Percentiles rank a stretch among this genome's conserved stretches.
Evolutionary conservation across 2,797 vertebrate species (phyloP).

Genomic region (Argentina silus): DNA sequence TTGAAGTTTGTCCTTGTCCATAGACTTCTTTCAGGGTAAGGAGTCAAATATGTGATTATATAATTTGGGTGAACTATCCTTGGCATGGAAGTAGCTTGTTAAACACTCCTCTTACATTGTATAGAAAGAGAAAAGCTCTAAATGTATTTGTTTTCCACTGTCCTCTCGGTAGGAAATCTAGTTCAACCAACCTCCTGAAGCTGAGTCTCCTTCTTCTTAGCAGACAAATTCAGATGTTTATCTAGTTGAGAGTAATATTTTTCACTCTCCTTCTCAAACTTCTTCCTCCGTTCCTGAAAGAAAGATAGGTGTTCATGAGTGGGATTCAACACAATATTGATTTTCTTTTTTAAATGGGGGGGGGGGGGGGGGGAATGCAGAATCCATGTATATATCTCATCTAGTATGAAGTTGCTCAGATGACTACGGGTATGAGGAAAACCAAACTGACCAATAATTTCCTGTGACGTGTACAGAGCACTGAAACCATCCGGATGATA

Average conservation of each 20-base stretch:
- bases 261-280: slow-evolving; percentile 97
- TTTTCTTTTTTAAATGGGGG: background rate
- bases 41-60: too few species aligned
- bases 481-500: background rate
- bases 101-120: too few species aligned
- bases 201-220: slow-evolving; percentile 95
- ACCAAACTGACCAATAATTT: too few species aligned
- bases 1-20: too few species aligned
- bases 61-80: too few species aligned
- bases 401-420: background rate
- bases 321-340: background rate
- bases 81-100: too few species aligned
- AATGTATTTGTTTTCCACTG: background rate
- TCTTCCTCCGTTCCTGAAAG: slow-evolving; percentile 91
- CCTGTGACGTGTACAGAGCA: background rate
- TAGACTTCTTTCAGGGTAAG: too few species aligned
- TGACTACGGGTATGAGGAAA: background rate
- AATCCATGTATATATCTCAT: background rate
- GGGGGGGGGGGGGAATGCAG: background rate
- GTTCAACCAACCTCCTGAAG: slow-evolving; percentile 86
- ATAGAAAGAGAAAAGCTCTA: too few species aligned
- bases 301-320: slow-evolving; percentile 34
- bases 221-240: slow-evolving; percentile 91
- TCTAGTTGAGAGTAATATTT: slow-evolving; percentile 95
- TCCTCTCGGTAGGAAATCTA: background rate